These are phyloP conservation scores for Bombus breviceps DNA, from an alignment of 1,140 invertebrate genomes.

Conservation along the genomic window DNA sequence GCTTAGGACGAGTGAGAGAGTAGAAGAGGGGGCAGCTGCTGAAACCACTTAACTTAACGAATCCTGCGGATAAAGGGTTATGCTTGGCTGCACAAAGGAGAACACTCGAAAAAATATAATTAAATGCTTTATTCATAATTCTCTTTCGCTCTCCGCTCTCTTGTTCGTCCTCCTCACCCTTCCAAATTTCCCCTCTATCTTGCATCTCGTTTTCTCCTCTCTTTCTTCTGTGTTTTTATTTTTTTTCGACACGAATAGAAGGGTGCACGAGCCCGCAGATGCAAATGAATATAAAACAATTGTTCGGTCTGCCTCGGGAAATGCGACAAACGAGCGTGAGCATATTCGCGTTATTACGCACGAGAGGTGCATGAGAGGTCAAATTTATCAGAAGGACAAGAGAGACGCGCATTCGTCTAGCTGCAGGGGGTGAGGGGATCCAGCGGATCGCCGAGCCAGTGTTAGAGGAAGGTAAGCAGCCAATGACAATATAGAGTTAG, in stretches of 20 bases:
- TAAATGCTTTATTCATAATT: slow-evolving; percentile 50
- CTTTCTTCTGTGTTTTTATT: not conserved
- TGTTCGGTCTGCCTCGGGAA: not conserved
- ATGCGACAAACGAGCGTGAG: not conserved
- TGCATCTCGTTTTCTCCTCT: not conserved
- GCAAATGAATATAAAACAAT: slow-evolving; percentile 20
- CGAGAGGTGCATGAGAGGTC: not conserved
- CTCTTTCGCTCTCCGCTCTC: not conserved
- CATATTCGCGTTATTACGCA: not conserved
- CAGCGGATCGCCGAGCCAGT: not conserved
- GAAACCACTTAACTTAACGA: slow-evolving; percentile 56
- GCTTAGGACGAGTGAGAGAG: not conserved
- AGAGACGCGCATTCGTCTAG: not conserved
- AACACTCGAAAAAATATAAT: slow-evolving; percentile 59
- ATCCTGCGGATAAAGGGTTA: slow-evolving; percentile 54
- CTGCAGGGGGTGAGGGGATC: too few species aligned
- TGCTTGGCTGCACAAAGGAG: slow-evolving; percentile 46
- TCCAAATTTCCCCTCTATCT: not conserved
- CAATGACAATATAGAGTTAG: slow-evolving; percentile 29
- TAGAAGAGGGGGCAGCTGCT: slow-evolving; percentile 7
- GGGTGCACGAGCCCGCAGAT: not conserved
- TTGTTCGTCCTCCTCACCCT: not conserved
- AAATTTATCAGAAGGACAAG: slow-evolving; percentile 2
- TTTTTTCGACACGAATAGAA: slow-evolving; percentile 1
- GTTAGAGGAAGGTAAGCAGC: not conserved